A percentile compares a stretch with the other conserved stretches of the same genome.
Evolutionary conservation across 2,888 invertebrate genomes (phyloP).

Genomic region (Torymus auratus): DNA sequence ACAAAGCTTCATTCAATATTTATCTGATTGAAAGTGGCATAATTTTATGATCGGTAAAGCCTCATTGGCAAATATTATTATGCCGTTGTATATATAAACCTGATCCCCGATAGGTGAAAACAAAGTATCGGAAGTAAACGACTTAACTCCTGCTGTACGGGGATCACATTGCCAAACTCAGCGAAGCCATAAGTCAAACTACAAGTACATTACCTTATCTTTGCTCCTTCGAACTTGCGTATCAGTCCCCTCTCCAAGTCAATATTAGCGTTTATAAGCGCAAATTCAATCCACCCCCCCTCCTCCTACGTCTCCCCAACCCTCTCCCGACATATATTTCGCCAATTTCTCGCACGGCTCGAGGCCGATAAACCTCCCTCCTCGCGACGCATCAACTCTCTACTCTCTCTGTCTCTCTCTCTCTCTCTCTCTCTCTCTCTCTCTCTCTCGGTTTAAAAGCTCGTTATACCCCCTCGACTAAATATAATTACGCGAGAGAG

Average conservation of each 20-base stretch:
- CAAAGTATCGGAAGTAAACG: no score
- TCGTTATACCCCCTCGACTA: slow-evolving; percentile 22
- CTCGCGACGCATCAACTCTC: not conserved
- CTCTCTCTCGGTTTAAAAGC: slow-evolving; percentile 24
- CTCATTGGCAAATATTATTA: no score
- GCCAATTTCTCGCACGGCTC: not conserved
- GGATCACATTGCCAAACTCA: no score
- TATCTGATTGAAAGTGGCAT: no score
- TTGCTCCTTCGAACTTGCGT: not conserved
- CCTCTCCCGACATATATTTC: not conserved
- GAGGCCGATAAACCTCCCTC: not conserved
- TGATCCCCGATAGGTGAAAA: no score
- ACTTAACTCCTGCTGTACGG: no score
- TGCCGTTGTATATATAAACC: no score
- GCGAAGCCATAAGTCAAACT: no score
- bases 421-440: not conserved
- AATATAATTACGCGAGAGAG: not conserved
- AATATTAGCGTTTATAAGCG: slow-evolving; percentile 1
- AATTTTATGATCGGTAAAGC: no score
- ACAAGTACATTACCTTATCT: no score
- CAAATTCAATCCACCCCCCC: slow-evolving; percentile 5
- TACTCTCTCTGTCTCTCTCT: slow-evolving; percentile 2
- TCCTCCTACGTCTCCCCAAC: no score
- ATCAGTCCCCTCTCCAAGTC: not conserved
- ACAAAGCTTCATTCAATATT: no score